Percentiles rank a stretch among this genome's conserved stretches.
phyloP scores from a whole-genome alignment of 2,113 vertebrate species.

The Mohoua ochrocephala region DNA sequence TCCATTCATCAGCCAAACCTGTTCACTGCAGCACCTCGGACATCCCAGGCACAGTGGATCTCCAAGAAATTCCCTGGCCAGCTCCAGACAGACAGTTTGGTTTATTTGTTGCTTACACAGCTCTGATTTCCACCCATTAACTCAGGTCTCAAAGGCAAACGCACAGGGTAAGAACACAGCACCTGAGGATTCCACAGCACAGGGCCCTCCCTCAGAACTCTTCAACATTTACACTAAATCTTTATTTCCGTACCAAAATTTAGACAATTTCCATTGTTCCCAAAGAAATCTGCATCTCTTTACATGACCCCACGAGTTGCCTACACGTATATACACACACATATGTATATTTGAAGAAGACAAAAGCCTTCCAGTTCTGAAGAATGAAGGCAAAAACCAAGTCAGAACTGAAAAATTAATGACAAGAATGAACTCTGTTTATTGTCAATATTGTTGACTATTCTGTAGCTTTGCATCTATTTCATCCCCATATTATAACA shows the following conservation, averaged over 20 bases:
- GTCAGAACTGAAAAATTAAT: background rate
- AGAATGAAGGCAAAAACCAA: background rate
- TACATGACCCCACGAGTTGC: background rate
- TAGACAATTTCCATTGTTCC: background rate
- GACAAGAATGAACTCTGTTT: background rate
- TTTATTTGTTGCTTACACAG: background rate
- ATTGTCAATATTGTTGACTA: background rate
- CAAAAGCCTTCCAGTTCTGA: background rate
- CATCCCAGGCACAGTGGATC: background rate
- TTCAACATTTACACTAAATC: background rate
- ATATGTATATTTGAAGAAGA: background rate
- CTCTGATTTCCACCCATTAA: background rate
- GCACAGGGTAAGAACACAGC: background rate
- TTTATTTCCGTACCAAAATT: background rate
- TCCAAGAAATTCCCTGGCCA: background rate
- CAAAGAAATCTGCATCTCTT: background rate
- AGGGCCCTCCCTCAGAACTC: background rate
- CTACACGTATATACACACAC: background rate
- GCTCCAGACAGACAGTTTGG: background rate
- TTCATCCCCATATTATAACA: background rate
- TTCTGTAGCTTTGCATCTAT: background rate
- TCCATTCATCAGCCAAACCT: background rate
- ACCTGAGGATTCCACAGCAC: background rate
- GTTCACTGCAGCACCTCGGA: background rate
- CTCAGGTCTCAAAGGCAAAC: background rate